Evolutionary conservation across 2,888 invertebrate species (phyloP).

Genomic region (Sarcophaga rosellei): DNA sequence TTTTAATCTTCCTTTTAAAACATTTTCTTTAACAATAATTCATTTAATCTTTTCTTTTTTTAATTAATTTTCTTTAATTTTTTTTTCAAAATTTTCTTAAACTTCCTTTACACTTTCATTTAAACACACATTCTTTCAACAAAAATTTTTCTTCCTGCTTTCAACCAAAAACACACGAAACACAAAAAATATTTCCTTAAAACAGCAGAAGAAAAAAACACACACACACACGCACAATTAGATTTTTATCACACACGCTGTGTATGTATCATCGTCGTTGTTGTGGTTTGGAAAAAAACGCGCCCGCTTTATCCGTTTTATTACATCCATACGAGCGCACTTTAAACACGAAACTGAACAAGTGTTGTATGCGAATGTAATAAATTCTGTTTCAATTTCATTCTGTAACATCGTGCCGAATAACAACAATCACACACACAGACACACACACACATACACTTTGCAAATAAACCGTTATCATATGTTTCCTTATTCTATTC

Average conservation of each 20-base stretch:
- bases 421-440: constrained; percentile 45
- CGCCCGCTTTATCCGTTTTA: constrained; percentile 66
- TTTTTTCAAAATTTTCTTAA: not conserved
- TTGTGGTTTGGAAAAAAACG: constrained; percentile 24
- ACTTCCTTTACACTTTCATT: not conserved
- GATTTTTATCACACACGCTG: constrained; percentile 50
- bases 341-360: constrained; percentile 80
- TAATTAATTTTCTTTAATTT: not conserved
- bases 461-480: constrained; percentile 22
- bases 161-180: not conserved
- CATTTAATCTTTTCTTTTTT: constrained; percentile 17
- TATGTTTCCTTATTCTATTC: constrained; percentile 37
- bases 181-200: not conserved
- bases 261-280: constrained; percentile 18
- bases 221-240: not conserved
- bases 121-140: not conserved
- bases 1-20: not conserved
- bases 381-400: constrained; percentile 68
- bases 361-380: constrained; percentile 60
- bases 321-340: constrained; percentile 80
- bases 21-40: not conserved
- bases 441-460: constrained; percentile 19
- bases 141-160: not conserved
- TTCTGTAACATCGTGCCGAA: constrained; percentile 23
- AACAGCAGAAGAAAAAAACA: not conserved